Evolutionary conservation across 2,888 invertebrate species (phyloP).

Genomic region (Malthinus flaveolus): DNA sequence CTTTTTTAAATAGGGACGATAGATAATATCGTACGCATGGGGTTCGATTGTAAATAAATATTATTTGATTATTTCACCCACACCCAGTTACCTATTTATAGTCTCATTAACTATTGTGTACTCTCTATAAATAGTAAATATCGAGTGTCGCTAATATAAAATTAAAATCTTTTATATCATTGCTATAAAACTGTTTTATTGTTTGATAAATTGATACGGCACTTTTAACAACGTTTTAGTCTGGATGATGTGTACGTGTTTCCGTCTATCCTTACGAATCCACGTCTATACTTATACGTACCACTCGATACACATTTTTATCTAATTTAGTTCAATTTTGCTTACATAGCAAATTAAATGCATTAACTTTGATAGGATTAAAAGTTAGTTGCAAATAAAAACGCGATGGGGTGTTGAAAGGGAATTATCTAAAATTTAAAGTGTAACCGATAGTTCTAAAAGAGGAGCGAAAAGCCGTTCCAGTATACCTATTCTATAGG

Average conservation of each 20-base stretch:
- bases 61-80: constrained; percentile 1
- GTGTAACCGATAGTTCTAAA: no score
- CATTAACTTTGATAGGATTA: no score
- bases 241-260: constrained; percentile 5
- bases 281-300: neutral
- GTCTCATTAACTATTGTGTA: constrained; percentile 16
- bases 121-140: constrained; percentile 12
- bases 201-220: constrained; percentile 20
- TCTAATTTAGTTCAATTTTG: neutral
- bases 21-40: no score
- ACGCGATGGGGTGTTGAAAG: no score
- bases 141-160: constrained; percentile 8
- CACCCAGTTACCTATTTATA: constrained; percentile 11
- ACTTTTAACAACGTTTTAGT: constrained; percentile 7
- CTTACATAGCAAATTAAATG: constrained; percentile 1
- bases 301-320: neutral
- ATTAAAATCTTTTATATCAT: constrained; percentile 20
- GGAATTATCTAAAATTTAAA: no score
- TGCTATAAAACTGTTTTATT: constrained; percentile 19
- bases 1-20: no score
- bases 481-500: no score
- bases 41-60: constrained; percentile 46
- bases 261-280: neutral
- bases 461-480: no score
- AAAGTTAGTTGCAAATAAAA: no score